phyloP scores from a whole-genome alignment of 2,797 vertebrate species.

The Stomatorhinus walkeri region DNA sequence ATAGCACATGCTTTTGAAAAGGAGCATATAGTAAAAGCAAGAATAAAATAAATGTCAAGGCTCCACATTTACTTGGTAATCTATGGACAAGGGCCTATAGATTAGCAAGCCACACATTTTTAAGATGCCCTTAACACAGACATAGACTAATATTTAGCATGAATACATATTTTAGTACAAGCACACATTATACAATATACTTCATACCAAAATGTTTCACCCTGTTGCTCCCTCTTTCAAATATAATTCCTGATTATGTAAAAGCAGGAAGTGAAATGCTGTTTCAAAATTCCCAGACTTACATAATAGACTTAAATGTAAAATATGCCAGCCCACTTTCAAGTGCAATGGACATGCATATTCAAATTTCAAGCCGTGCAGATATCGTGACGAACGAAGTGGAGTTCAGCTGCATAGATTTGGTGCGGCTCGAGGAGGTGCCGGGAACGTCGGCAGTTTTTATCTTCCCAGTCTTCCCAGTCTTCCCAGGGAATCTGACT shows the following conservation, averaged over 20 bases:
- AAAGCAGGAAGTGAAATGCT: background rate
- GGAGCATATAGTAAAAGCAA: background rate
- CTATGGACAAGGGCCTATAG: background rate
- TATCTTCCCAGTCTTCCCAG: background rate
- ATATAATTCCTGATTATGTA: background rate
- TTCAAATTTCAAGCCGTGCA: background rate
- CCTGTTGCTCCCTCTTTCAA: background rate
- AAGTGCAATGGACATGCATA: background rate
- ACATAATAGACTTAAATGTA: background rate
- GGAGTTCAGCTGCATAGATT: background rate
- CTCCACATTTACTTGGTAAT: background rate
- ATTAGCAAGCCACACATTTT: background rate
- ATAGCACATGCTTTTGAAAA: background rate
- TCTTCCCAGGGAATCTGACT: background rate
- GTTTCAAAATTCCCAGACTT: background rate
- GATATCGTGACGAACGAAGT: background rate
- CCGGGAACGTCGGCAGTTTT: background rate
- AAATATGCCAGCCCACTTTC: background rate
- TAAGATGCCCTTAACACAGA: background rate
- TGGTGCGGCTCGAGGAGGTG: background rate
- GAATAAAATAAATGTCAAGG: background rate
- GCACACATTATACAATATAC: background rate
- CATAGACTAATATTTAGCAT: background rate
- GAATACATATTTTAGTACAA: background rate
- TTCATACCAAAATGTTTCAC: background rate